Percentiles rank a stretch among this genome's conserved stretches.
These are phyloP conservation scores for Chlorops oryzae DNA, from an alignment of 1,140 invertebrate species.

Conservation along the genomic window DNA sequence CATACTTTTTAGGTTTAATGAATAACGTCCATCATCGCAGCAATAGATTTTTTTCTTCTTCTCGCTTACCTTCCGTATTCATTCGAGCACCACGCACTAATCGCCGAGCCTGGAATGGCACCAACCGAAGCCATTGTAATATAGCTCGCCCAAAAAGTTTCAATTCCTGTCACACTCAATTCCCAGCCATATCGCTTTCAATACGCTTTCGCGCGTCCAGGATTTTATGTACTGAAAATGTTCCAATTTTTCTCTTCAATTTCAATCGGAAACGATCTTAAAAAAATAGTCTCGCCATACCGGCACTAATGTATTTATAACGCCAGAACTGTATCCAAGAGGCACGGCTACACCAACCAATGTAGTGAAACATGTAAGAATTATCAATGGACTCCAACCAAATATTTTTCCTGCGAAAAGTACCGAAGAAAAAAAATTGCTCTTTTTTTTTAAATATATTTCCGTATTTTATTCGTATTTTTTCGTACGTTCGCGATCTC, in stretches of 20 bases:
- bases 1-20: no score
- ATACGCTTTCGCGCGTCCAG: conserved; percentile 63
- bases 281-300: no score
- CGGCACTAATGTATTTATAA: conserved; percentile 71
- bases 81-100: conserved; percentile 62
- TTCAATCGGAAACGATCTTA: no score
- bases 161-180: conserved; percentile 50
- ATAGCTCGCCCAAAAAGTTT: conserved; percentile 66
- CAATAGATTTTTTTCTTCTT: no score
- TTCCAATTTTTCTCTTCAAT: no score
- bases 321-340: conserved; percentile 80
- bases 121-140: conserved; percentile 75
- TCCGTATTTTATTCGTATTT: no score
- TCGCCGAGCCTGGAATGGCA: conserved; percentile 63
- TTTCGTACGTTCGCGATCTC: no score
- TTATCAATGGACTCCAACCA: conserved; percentile 11
- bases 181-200: conserved; percentile 50
- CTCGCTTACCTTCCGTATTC: conserved; percentile 61
- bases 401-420: background rate
- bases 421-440: background rate
- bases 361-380: conserved; percentile 14
- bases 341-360: conserved; percentile 62
- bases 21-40: no score
- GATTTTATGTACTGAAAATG: conserved; percentile 57
- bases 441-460: no score